Evolutionary conservation across 2,888 invertebrate genomes (phyloP).

Genomic region (Micropterix aruncella): DNA sequence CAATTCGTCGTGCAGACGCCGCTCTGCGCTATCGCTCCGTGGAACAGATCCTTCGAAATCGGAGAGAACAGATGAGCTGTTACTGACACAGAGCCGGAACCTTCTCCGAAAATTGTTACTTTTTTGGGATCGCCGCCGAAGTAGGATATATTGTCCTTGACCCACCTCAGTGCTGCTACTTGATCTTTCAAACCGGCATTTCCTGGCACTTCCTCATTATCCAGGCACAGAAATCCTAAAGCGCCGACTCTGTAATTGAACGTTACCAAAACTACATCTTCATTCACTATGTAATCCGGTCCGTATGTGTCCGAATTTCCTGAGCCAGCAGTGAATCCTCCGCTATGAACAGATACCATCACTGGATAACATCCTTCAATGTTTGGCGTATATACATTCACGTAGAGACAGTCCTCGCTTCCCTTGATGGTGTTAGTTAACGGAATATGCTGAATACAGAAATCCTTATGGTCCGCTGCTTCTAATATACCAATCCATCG

Average conservation of each 20-base stretch:
- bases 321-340: constrained; percentile 16
- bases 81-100: constrained; percentile 20
- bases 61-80: constrained; percentile 20
- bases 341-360: constrained; percentile 21
- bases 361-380: constrained; percentile 15
- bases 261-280: constrained; percentile 21
- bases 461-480: background rate
- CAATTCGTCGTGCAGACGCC: constrained; percentile 17
- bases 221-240: constrained; percentile 25
- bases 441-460: background rate
- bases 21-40: constrained; percentile 20
- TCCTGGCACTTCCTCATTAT: constrained; percentile 19
- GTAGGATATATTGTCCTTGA: constrained; percentile 20
- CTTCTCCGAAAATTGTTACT: constrained; percentile 21
- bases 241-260: constrained; percentile 21
- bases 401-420: constrained; percentile 17
- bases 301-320: constrained; percentile 15
- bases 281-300: constrained; percentile 19
- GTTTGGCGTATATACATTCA: constrained; percentile 20
- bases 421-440: background rate
- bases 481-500: constrained; percentile 1
- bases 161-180: constrained; percentile 20
- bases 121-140: constrained; percentile 22
- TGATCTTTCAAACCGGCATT: constrained; percentile 26
- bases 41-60: constrained; percentile 16